Percentiles rank a stretch among this genome's conserved stretches.
Conservation (phyloP, 2,888 invertebrate species). For the Trachelus troglodyta region DNA sequence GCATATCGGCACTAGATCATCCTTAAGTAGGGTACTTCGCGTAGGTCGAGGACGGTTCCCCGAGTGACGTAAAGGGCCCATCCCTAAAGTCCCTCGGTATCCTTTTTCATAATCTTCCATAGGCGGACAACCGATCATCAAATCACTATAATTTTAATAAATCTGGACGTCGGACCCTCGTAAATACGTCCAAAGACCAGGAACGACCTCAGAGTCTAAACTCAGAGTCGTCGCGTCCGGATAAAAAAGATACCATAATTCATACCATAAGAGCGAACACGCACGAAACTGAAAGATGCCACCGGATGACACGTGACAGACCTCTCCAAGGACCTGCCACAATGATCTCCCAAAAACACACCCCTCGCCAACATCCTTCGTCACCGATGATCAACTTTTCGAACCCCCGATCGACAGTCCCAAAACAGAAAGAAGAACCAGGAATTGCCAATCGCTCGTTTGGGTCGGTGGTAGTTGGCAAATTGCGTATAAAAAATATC, state of each 20-base stretch:
- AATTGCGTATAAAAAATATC: background rate
- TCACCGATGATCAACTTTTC: background rate
- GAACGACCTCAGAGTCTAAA: background rate
- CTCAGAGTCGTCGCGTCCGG: background rate
- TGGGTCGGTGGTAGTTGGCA: background rate
- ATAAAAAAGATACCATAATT: background rate
- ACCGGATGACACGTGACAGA: background rate
- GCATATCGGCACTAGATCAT: conserved; percentile 16
- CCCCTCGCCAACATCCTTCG: background rate
- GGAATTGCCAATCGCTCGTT: background rate
- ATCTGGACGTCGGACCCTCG: conserved; percentile 17
- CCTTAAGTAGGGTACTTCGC: conserved; percentile 21
- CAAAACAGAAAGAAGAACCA: background rate
- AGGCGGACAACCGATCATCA: conserved; percentile 24
- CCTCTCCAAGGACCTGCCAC: too few species aligned
- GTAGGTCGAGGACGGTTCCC: conserved; percentile 15
- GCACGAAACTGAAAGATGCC: background rate
- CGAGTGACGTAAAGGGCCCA: conserved; percentile 9
- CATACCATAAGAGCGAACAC: background rate
- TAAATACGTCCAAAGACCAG: conserved; percentile 9
- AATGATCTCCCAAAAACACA: background rate
- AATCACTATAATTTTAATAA: conserved; percentile 25
- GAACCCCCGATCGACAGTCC: background rate
- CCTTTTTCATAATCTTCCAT: conserved; percentile 19
- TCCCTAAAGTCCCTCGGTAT: conserved; percentile 10